Evolutionary conservation across 2,113 vertebrate genomes (phyloP).

Genomic region (Pleuronectes platessa): DNA sequence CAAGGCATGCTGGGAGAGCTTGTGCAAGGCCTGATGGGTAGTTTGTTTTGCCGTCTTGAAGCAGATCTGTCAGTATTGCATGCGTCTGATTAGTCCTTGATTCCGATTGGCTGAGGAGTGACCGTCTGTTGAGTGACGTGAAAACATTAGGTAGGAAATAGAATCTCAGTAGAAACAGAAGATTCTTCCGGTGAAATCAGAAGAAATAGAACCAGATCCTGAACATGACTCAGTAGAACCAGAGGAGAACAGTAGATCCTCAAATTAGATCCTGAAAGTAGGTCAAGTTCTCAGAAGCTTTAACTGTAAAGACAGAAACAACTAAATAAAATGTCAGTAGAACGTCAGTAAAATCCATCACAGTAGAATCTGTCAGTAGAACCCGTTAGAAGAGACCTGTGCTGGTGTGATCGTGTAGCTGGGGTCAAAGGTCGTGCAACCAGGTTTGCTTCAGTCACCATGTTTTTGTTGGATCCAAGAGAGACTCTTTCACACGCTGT

Average conservation of each 20-base stretch:
- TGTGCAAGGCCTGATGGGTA: slow-evolving; percentile 60
- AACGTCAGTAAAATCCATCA: background rate
- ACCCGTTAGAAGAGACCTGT: slow-evolving; percentile 3
- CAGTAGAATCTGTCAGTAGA: background rate
- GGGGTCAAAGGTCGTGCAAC: slow-evolving; percentile 19
- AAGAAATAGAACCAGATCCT: background rate
- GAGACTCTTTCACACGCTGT: background rate
- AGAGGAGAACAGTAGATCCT: background rate
- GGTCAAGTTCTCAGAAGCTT: background rate
- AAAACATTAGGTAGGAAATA: background rate
- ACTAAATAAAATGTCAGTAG: background rate
- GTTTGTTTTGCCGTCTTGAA: slow-evolving; percentile 51
- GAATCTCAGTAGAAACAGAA: background rate
- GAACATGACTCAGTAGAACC: background rate
- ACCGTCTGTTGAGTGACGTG: slow-evolving; percentile 29
- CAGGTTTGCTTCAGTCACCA: background rate
- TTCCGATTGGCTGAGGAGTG: slow-evolving; percentile 63
- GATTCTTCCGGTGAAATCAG: background rate
- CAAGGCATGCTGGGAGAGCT: slow-evolving; percentile 76
- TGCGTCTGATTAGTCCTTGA: slow-evolving; percentile 65
- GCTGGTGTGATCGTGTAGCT: slow-evolving; percentile 5
- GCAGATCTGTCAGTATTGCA: slow-evolving; percentile 60
- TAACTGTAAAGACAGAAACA: background rate
- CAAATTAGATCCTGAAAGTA: too few relatives aligned
- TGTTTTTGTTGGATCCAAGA: slow-evolving; percentile 18